Evolutionary conservation across 2,113 vertebrate genomes (phyloP).

Genomic region (Mionectes macconnelli): DNA sequence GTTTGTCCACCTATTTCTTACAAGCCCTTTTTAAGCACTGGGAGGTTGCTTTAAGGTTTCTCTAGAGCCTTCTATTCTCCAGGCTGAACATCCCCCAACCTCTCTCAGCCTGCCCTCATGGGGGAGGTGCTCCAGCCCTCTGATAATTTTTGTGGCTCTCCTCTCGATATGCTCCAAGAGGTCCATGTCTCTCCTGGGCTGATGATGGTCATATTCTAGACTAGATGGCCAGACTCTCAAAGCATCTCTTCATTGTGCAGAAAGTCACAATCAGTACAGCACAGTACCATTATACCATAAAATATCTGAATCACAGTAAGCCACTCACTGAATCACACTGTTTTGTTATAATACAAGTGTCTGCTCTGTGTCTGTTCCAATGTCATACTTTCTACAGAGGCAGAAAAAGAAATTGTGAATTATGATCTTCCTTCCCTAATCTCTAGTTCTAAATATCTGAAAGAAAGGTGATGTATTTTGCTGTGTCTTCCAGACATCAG

Average conservation of each 20-base stretch:
- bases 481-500: not conserved
- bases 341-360: not conserved
- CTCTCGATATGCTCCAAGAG: not conserved
- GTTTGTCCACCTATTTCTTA: not conserved
- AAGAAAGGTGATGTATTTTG: not conserved
- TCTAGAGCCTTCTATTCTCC: not conserved
- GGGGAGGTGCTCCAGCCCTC: not conserved
- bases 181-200: not conserved
- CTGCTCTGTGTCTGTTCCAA: not conserved
- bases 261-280: not conserved
- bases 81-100: not conserved
- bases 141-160: not conserved
- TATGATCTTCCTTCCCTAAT: not conserved
- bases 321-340: not conserved
- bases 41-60: not conserved
- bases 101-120: not conserved
- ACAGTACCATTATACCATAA: not conserved
- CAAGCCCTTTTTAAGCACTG: not conserved
- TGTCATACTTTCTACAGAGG: not conserved
- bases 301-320: accelerated
- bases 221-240: not conserved
- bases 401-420: not conserved
- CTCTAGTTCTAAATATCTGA: not conserved
- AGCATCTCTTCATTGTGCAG: not conserved
- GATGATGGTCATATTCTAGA: not conserved